phyloP scores from a whole-genome alignment of 2,113 vertebrate species.

The Solenodon paradoxus region DNA sequence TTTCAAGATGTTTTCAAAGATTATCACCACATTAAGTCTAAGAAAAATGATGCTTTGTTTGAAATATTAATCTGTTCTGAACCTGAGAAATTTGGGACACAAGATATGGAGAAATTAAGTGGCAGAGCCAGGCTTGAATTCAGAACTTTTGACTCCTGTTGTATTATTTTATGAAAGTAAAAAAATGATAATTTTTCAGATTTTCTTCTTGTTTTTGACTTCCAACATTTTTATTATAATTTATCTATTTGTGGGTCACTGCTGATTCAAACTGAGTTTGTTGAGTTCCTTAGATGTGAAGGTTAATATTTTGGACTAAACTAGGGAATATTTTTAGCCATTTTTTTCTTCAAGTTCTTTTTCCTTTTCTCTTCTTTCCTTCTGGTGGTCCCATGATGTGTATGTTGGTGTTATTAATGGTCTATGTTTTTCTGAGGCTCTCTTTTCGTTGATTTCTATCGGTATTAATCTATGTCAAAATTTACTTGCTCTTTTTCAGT shows the following conservation, averaged over 20 bases:
- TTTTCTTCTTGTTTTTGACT: background rate
- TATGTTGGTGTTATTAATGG: too few relatives aligned
- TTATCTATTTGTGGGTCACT: background rate
- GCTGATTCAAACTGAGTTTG: background rate
- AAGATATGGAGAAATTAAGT: background rate
- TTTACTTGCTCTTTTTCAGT: background rate
- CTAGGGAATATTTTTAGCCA: background rate
- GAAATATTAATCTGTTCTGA: background rate
- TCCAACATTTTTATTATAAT: background rate
- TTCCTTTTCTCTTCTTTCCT: background rate
- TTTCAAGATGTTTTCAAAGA: background rate
- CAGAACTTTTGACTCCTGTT: background rate
- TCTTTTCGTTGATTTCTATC: background rate
- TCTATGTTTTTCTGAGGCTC: background rate
- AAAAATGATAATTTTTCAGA: background rate
- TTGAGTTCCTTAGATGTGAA: background rate
- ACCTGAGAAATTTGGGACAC: background rate
- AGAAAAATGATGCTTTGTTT: background rate
- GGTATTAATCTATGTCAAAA: background rate
- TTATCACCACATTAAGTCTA: background rate
- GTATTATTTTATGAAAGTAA: background rate
- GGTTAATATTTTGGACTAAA: background rate
- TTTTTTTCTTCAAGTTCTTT: background rate
- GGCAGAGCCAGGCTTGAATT: background rate
- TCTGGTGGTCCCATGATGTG: background rate